Conservation (phyloP, 2,113 vertebrate genomes). For the Bubalus kerabau region DNA sequence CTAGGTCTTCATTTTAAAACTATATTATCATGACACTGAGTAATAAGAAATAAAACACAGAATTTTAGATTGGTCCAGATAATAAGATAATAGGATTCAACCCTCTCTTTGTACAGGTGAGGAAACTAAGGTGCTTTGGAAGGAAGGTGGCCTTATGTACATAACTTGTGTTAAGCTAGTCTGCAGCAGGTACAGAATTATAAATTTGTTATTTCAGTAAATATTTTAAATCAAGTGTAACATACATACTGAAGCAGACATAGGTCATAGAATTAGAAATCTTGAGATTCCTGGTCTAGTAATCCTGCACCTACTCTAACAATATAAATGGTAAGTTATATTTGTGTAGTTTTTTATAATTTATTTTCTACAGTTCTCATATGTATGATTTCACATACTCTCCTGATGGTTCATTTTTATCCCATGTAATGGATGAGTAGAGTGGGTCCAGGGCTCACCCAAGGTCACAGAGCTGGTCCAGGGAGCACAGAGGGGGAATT, state of each 20-base stretch:
- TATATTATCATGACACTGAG: background rate
- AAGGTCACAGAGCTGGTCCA: background rate
- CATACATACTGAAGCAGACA: background rate
- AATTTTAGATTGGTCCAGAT: background rate
- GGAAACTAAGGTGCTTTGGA: background rate
- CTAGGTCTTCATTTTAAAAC: background rate
- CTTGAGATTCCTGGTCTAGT: background rate
- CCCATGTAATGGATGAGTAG: background rate
- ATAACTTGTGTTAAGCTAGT: background rate
- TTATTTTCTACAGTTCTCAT: background rate
- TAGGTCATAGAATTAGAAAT: background rate
- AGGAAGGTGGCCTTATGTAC: background rate
- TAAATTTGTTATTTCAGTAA: background rate
- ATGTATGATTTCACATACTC: background rate
- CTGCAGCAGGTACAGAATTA: background rate
- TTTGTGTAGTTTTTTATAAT: background rate
- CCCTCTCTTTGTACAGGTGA: background rate
- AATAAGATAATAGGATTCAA: background rate
- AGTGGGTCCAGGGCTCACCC: fast-evolving
- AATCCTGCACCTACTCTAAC: background rate
- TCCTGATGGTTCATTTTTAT: fast-evolving
- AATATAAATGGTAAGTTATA: background rate
- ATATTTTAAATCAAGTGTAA: background rate
- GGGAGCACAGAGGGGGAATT: background rate
- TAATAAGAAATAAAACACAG: background rate